Evolutionary conservation across 2,888 invertebrate species (phyloP), one percentile per base, ranked within the genome.

Genomic region (Uropetala carovei): DNA sequence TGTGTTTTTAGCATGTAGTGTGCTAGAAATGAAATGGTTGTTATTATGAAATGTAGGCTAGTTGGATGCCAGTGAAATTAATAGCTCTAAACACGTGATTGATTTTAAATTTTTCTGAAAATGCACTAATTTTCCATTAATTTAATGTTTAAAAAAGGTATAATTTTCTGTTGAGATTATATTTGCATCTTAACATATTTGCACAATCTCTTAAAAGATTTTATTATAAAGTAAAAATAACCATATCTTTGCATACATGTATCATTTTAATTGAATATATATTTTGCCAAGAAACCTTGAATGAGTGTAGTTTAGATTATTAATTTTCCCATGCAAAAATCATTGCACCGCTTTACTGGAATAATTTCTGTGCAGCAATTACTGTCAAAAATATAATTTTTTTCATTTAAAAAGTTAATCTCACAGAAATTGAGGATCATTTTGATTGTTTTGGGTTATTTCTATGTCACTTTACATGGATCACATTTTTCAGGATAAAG

Each of bases 401-500:
- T 43, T 68, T 68, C 68, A n/a, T 68, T 43, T 43, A 16, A 14
- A 68, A 68, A 68, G 68, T n/a, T n/a, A 68, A 11, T 5, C 16
- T 22, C 10, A 18, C 18, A 75, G 18, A 75, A 22, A 4, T 75
- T 68, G 22, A 22, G 11, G 5, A 16, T 13, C 75, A 27, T 18
- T 75, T 27, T 3, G 5, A 16, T 13, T 22, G 10, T 18, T 75
- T 27, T 3, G 13, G 27, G 22, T 68, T 68, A 9, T n/a, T n/a
- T 18, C 0, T 68, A 18, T 9, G 68, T 68, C 13, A 18, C 18
- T n/a, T 75, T 27, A 13, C n/a, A 27, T 27, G 2, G 0, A 75
- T 27, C 22, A 8, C 10, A 75, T 22, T 27, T 75, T 64, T n/a
- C 68, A 89, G 89, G 89, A 89, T n/a, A 89, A 89, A 43, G 89